phyloP scores from a whole-genome alignment of 2,888 invertebrate genomes.

The Campoletis raptor region DNA sequence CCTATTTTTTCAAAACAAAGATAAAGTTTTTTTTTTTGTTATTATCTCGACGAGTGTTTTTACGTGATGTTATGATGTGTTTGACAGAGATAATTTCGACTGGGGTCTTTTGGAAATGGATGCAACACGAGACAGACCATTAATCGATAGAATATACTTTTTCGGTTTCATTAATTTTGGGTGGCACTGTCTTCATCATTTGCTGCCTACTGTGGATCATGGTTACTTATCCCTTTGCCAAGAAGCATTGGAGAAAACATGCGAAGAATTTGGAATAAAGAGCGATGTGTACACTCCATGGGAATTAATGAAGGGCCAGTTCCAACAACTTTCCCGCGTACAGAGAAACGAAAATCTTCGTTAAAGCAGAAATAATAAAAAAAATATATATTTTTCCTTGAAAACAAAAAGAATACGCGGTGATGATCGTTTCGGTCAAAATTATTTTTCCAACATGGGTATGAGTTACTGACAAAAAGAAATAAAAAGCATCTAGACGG shows the following conservation, averaged over 20 bases:
- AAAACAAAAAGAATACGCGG: too few species aligned
- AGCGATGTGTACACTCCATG: constrained; percentile 85
- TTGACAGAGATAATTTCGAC: constrained; percentile 86
- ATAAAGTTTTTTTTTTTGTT: too few species aligned
- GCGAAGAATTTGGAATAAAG: constrained; percentile 88
- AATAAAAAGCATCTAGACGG: too few species aligned
- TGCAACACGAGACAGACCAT: constrained; percentile 90
- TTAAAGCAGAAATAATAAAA: constrained; percentile 16
- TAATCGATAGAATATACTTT: constrained; percentile 89
- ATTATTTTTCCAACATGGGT: too few species aligned
- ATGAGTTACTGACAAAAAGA: too few species aligned
- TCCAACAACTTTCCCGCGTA: constrained; percentile 87
- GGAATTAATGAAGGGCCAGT: constrained; percentile 89
- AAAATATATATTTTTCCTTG: too few species aligned
- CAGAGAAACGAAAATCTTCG: constrained; percentile 80
- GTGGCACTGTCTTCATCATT: constrained; percentile 92
- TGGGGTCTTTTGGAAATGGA: constrained; percentile 93
- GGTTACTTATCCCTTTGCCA: constrained; percentile 89
- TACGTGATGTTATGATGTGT: background rate
- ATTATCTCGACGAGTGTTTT: too few species aligned
- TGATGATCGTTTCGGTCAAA: too few species aligned
- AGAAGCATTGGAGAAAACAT: constrained; percentile 88
- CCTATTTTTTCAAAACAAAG: too few species aligned
- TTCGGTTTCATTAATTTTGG: constrained; percentile 91
- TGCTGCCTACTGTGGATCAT: constrained; percentile 93